Base-by-base conservation (phyloP, 2,113 vertebrate genomes). In the Menidia beryllina region DNA sequence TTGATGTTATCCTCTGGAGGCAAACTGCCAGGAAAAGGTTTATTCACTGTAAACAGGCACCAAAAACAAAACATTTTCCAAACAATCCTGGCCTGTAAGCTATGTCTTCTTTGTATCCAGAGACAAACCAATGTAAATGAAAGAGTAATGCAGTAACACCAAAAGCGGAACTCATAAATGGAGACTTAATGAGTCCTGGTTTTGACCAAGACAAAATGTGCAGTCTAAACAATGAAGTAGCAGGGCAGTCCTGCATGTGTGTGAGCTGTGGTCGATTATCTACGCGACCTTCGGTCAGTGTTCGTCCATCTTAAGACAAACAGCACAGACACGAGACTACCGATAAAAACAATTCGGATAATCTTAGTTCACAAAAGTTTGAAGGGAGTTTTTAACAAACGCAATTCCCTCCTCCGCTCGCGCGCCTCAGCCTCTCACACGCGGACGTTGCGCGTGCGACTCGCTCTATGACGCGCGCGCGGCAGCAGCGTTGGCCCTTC, bases 391-490 rank as follows among this genome's bases (percentile, higher is more conserved):
- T 17, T 43, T 43, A 1, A 45, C 41, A 14, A 45, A 6, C 41
- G 15, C n/a, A 19, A 45, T 45, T 19, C n/a, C 17, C 30, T 4
- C 12, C 13, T 48, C 27, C 50, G 17, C 27, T 48, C 45, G 48
- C 58, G 52, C 5, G 25, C 58, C 71, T 67, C 66, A 61, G 4
- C 75, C 79, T 67, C 83, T 78, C 50, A 54, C 77, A 55, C 72
- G 59, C 20, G 88, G 85, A 91, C 90, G 87, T 83, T 62, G 54
- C 58, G 48, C 68, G 49, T 36, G 61, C 73, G 81, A 91, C 86
- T 86, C 67, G 85, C 43, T 72, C 55, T 30, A 76, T 60, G 69
- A 43, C 17, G 74, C n/a, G n/a, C 77, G 69, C 81, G 77, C 34
- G 50, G 86, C 80, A 72, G n/a, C n/a, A n/a, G n/a, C n/a, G n/a